Conservation (phyloP, 2,797 vertebrate species). For the Mormyrus proboscirostris region DNA sequence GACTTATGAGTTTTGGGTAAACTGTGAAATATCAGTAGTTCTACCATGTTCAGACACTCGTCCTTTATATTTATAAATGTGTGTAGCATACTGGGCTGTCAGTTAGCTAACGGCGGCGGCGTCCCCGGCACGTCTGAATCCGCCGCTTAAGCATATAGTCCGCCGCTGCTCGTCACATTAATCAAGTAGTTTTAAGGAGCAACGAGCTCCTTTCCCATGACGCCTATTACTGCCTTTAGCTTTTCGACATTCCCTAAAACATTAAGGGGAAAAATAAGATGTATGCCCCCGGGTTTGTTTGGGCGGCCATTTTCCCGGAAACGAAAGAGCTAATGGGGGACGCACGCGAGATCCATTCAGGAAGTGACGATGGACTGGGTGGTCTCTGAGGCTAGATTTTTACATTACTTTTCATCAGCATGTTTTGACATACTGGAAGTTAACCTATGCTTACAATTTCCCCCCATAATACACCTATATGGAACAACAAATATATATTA, state of each 20-base stretch:
- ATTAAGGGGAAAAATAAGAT: neutral
- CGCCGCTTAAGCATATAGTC: neutral
- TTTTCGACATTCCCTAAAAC: neutral
- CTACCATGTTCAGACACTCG: neutral
- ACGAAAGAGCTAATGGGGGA: neutral
- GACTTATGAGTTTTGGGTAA: neutral
- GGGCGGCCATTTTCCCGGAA: conserved; percentile 44
- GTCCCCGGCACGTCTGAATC: neutral
- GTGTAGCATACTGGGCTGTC: neutral
- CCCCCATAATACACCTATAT: too few relatives aligned
- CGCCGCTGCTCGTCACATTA: neutral
- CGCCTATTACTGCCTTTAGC: neutral
- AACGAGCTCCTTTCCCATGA: neutral
- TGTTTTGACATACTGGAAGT: neutral
- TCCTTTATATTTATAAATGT: neutral
- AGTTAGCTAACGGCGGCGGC: neutral
- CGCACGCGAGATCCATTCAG: neutral
- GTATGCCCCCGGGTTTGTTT: conserved; percentile 35
- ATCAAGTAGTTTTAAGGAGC: neutral
- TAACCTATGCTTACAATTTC: neutral
- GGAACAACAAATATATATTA: too few relatives aligned
- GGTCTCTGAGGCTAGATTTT: too few relatives aligned
- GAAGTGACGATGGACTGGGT: neutral
- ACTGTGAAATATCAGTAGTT: conserved; percentile 8
- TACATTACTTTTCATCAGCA: neutral